These are phyloP conservation scores for Pygoscelis adeliae DNA, from an alignment of 2,113 vertebrate genomes.

Conservation along the genomic window DNA sequence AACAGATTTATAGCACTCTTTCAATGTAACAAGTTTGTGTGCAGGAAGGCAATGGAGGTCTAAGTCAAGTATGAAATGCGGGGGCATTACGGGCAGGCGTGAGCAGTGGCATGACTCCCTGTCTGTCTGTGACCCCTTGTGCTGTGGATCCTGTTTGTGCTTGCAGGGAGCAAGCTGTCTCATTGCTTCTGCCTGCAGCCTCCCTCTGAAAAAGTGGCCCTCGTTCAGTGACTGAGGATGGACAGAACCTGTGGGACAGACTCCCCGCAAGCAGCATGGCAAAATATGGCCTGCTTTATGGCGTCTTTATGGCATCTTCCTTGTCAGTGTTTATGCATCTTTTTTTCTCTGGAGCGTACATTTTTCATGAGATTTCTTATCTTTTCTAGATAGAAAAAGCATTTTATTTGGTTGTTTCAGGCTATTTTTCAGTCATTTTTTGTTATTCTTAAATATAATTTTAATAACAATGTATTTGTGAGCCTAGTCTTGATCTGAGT, in stretches of 20 bases:
- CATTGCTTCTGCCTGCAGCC: neutral
- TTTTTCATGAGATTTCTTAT: neutral
- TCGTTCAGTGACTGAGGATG: fast-evolving
- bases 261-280: neutral
- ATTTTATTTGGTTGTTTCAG: neutral
- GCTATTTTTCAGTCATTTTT: neutral
- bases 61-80: fast-evolving
- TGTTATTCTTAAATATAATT: neutral
- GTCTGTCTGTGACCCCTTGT: neutral
- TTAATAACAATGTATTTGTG: neutral
- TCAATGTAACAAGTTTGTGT: neutral
- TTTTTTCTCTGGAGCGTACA: neutral
- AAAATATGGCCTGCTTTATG: neutral
- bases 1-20: neutral
- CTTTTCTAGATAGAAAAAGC: neutral
- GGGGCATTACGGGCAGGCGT: neutral
- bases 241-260: neutral
- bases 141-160: fast-evolving
- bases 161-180: neutral
- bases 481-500: neutral
- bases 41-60: neutral
- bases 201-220: neutral
- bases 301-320: neutral
- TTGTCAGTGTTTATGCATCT: neutral
- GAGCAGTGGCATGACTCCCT: neutral